A percentile compares a stretch with the other conserved stretches of the same genome.
phyloP scores from a whole-genome alignment of 2,888 invertebrate genomes.

The Troglohyphantes excavatus region DNA sequence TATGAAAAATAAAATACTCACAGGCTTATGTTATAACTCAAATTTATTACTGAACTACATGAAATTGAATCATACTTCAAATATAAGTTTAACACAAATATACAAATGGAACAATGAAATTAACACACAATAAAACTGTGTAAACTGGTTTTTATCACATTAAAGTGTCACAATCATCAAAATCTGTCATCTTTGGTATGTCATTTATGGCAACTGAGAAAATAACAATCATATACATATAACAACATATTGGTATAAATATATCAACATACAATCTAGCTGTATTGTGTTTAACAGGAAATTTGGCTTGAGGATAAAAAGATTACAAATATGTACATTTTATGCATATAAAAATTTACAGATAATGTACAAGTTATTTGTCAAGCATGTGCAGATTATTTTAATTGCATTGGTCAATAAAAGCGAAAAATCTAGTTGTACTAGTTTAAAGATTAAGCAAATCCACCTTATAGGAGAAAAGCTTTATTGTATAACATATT shows the following conservation, averaged over 20 bases:
- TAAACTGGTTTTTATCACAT: constrained; percentile 19
- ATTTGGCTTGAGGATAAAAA: neutral
- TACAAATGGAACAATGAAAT: constrained; percentile 25
- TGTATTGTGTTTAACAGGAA: neutral
- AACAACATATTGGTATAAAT: constrained; percentile 8
- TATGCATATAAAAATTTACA: neutral
- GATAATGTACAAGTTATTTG: neutral
- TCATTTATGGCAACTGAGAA: constrained; percentile 44
- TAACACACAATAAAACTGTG: constrained; percentile 23
- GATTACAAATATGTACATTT: neutral
- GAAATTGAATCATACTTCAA: neutral
- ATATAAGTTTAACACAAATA: constrained; percentile 27
- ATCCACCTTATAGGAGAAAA: neutral
- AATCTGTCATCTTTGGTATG: constrained; percentile 28
- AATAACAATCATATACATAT: constrained; percentile 14
- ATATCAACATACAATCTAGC: neutral
- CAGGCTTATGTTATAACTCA: too few relatives aligned
- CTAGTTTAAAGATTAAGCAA: neutral
- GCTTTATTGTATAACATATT: neutral
- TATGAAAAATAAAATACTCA: too few relatives aligned
- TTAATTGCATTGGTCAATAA: neutral
- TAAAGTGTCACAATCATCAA: constrained; percentile 25
- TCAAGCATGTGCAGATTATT: neutral
- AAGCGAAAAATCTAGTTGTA: neutral
- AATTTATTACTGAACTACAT: neutral